Conservation (phyloP, 30 jellyfish, hydroid and myxozoan species). For the Aurelia sp. region DNA sequence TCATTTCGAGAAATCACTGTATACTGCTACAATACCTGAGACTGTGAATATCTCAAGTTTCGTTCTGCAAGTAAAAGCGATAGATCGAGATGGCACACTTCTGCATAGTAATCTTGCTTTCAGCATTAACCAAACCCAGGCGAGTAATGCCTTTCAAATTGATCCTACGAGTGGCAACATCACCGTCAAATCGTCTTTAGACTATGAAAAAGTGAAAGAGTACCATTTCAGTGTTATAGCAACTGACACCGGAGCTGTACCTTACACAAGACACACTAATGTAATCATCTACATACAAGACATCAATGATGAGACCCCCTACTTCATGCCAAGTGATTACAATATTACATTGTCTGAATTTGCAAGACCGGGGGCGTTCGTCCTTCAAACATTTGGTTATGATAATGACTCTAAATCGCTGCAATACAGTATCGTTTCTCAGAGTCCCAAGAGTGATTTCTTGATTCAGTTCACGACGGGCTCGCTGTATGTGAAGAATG, state of each 20-base stretch:
- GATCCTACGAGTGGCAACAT: constrained; percentile 73
- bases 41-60: constrained; percentile 26
- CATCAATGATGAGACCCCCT: constrained; percentile 76
- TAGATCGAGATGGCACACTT: constrained; percentile 81
- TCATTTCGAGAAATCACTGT: constrained; percentile 64
- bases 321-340: constrained; percentile 60
- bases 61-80: constrained; percentile 77
- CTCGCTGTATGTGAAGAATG: constrained; percentile 23
- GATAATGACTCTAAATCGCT: constrained; percentile 62
- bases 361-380: constrained; percentile 63
- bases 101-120: constrained; percentile 54
- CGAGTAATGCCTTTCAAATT: constrained; percentile 58
- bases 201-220: constrained; percentile 65
- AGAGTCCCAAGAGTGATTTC: constrained; percentile 50
- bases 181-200: constrained; percentile 45
- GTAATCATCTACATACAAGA: constrained; percentile 66
- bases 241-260: constrained; percentile 78
- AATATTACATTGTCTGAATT: constrained; percentile 59
- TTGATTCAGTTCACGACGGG: constrained; percentile 58
- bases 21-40: constrained; percentile 68
- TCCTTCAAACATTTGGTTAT: constrained; percentile 37
- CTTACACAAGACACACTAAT: constrained; percentile 64
- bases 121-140: constrained; percentile 74
- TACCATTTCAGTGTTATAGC: constrained; percentile 89
- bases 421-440: constrained; percentile 38